phyloP scores from a whole-genome alignment of 2,797 vertebrate species.

The Malurus splendens region DNA sequence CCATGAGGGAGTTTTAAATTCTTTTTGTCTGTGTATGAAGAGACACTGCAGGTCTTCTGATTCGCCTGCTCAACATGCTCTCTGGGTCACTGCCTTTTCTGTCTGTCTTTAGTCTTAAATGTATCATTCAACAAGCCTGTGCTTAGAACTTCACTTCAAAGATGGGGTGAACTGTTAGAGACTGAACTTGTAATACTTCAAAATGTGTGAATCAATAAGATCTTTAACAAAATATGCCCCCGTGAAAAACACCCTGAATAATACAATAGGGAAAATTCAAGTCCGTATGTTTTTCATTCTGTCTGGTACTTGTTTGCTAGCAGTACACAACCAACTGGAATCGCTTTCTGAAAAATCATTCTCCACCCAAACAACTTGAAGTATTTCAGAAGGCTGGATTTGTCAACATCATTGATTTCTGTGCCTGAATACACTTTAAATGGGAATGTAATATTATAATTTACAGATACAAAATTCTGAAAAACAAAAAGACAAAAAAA shows the following conservation, averaged over 20 bases:
- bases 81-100: background rate
- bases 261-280: background rate
- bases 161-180: background rate
- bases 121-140: background rate
- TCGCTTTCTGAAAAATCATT: background rate
- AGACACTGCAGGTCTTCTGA: background rate
- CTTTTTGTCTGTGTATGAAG: background rate
- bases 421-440: background rate
- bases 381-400: slow-evolving; percentile 25
- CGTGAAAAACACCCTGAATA: background rate
- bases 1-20: background rate
- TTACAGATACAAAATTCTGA: background rate
- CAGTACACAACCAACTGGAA: background rate
- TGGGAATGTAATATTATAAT: background rate
- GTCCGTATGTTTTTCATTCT: background rate
- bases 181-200: background rate
- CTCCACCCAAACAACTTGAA: background rate
- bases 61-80: rapidly evolving
- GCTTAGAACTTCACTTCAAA: background rate
- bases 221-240: background rate
- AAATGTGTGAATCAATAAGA: background rate
- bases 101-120: background rate
- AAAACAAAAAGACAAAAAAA: background rate
- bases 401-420: background rate
- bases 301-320: background rate